phyloP scores from a whole-genome alignment of 1,140 invertebrate species.

The Drosophila gunungcola region DNA sequence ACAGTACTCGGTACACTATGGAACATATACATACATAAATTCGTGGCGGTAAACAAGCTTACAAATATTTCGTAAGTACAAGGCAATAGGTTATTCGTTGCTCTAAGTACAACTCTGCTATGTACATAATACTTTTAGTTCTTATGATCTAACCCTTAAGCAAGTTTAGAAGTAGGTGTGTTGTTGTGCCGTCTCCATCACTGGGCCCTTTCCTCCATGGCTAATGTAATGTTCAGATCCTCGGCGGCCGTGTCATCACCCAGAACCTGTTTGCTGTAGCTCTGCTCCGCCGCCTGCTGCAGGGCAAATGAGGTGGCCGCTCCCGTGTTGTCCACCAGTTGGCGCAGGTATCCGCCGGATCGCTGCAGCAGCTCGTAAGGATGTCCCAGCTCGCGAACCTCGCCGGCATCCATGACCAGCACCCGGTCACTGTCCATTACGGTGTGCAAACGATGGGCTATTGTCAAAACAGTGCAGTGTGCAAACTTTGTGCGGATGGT shows the following conservation, averaged over 20 bases:
- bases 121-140: constrained; percentile 78
- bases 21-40: constrained; percentile 61
- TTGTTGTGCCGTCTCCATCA: constrained; percentile 8
- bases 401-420: constrained; percentile 90
- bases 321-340: constrained; percentile 87
- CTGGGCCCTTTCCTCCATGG: constrained; percentile 51
- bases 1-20: constrained; percentile 21
- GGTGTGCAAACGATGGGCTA: constrained; percentile 93
- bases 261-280: constrained; percentile 55
- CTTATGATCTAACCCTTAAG: constrained; percentile 39
- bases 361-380: constrained; percentile 88
- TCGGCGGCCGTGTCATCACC: constrained; percentile 43
- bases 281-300: constrained; percentile 79
- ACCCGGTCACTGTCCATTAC: constrained; percentile 92
- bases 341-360: constrained; percentile 85
- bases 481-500: constrained; percentile 89
- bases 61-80: constrained; percentile 52
- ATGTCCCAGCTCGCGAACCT: constrained; percentile 89
- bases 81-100: constrained; percentile 52
- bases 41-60: constrained; percentile 59
- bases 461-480: constrained; percentile 92
- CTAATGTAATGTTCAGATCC: constrained; percentile 51
- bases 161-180: constrained; percentile 4
- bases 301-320: constrained; percentile 78
- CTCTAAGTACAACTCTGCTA: constrained; percentile 57